Evolutionary conservation across 2,797 vertebrate genomes (phyloP).

Genomic region (Loriculus beryllinus): DNA sequence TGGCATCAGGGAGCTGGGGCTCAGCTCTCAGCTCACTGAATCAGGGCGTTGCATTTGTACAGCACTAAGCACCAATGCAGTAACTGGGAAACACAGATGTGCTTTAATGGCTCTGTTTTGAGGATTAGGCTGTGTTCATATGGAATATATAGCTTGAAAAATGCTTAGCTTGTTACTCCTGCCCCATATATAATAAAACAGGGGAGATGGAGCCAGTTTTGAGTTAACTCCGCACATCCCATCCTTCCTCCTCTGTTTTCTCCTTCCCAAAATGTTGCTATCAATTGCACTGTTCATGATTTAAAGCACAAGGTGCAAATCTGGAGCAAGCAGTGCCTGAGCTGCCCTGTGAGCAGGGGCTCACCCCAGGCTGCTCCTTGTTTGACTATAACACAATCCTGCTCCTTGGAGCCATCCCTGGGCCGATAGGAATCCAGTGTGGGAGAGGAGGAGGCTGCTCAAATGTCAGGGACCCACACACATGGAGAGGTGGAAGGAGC

Average conservation of each 20-base stretch:
- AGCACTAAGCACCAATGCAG: not conserved
- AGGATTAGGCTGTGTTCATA: not conserved
- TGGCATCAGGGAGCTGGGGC: not conserved
- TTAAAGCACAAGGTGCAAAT: rapidly evolving
- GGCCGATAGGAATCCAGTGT: not conserved
- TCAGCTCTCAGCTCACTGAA: not conserved
- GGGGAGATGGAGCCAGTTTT: not conserved
- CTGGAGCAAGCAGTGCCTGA: not conserved
- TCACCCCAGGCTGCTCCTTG: not conserved
- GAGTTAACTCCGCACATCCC: not conserved
- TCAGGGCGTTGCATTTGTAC: not conserved
- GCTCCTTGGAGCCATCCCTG: not conserved
- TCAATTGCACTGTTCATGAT: rapidly evolving
- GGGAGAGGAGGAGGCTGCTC: not conserved
- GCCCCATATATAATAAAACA: not conserved
- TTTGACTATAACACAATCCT: not conserved
- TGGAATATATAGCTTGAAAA: not conserved
- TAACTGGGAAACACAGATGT: not conserved
- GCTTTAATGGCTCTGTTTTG: not conserved
- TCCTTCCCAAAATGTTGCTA: not conserved
- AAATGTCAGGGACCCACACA: not conserved
- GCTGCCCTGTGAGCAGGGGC: not conserved
- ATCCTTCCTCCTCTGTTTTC: not conserved
- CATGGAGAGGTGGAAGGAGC: not conserved
- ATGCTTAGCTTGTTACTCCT: not conserved